Percentiles rank a stretch among this genome's conserved stretches.
Conservation (phyloP, 2,113 vertebrate genomes). For the Charina bottae region DNA sequence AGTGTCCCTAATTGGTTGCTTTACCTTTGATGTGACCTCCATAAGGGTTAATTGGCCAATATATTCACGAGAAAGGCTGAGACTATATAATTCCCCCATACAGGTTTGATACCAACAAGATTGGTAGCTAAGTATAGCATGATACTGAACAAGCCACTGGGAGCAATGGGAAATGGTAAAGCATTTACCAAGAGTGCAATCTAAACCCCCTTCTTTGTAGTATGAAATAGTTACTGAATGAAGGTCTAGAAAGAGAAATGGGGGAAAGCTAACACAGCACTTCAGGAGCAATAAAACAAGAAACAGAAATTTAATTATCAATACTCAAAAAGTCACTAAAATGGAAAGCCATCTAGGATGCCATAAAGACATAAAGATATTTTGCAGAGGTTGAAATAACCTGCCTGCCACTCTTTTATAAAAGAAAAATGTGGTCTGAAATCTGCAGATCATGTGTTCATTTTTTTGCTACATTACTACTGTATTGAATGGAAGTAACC, state of each 20-base stretch:
- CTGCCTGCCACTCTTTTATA: not conserved
- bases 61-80: not conserved
- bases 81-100: not conserved
- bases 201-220: not conserved
- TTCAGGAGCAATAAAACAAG: not conserved
- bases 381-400: not conserved
- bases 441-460: not conserved
- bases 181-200: not conserved
- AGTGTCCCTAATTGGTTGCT: not conserved
- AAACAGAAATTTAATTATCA: not conserved
- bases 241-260: not conserved
- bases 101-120: not conserved
- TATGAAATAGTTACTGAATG: not conserved
- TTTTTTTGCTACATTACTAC: slow-evolving; percentile 25
- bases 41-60: not conserved
- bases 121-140: not conserved
- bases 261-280: not conserved
- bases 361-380: not conserved
- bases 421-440: slow-evolving; percentile 4
- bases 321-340: not conserved
- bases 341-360: not conserved
- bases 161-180: not conserved
- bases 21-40: not conserved
- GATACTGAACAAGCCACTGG: not conserved
- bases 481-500: slow-evolving; percentile 2